These are phyloP conservation scores for Drosophila mauritiana DNA, from an alignment of 1,140 invertebrate species.

Conservation along the genomic window DNA sequence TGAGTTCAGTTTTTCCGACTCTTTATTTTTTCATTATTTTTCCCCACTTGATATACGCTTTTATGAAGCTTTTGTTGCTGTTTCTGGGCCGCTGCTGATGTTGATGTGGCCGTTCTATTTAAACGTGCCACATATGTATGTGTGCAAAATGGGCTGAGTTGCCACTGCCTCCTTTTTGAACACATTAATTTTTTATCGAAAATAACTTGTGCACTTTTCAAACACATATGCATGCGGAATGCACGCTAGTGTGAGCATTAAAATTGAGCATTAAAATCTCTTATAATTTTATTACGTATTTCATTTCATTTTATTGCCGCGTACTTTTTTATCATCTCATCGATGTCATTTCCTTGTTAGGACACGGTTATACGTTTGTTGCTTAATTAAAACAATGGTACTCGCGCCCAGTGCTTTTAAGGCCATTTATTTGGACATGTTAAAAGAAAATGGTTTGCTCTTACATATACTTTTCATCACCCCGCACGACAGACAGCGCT, in stretches of 20 bases:
- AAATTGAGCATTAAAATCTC: conserved; percentile 45
- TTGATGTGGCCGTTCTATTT: conserved; percentile 36
- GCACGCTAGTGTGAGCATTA: conserved; percentile 8
- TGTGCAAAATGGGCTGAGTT: conserved; percentile 21
- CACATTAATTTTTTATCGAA: conserved; percentile 42
- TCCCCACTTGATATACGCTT: conserved; percentile 32
- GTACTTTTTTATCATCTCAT: conserved; percentile 35
- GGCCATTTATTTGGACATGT: too few relatives aligned
- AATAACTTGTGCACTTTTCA: conserved; percentile 58
- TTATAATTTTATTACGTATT: conserved; percentile 56
- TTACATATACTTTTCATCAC: conserved; percentile 9
- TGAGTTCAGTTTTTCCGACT: conserved; percentile 37
- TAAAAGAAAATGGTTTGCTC: too few relatives aligned
- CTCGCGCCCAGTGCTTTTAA: neutral
- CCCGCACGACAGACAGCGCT: conserved; percentile 33
- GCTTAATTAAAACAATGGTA: conserved; percentile 1
- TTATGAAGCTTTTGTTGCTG: conserved; percentile 31
- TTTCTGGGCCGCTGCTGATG: conserved; percentile 13
- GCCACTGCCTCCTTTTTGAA: conserved; percentile 22
- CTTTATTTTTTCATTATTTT: conserved; percentile 50
- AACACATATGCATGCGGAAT: conserved; percentile 14
- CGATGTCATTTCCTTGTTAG: neutral
- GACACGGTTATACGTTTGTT: neutral
- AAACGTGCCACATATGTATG: conserved; percentile 40
- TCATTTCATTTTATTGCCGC: conserved; percentile 42